A percentile compares a stretch with the other conserved stretches of the same genome.
Conservation (phyloP, 2,888 invertebrate species). For the Alcis repandata region DNA sequence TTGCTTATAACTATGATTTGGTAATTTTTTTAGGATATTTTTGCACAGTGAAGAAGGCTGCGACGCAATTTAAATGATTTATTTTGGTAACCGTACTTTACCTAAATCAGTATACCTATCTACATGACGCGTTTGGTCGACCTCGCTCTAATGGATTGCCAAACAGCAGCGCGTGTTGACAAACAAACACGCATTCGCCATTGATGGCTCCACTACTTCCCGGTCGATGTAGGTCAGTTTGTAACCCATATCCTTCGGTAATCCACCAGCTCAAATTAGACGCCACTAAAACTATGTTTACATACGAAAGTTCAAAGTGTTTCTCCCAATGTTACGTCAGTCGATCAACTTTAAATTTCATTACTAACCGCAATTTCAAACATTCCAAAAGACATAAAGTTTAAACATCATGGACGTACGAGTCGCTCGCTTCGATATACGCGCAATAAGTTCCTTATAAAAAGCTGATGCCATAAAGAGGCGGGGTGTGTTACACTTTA, state of each 20-base stretch:
- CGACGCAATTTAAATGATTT: not conserved
- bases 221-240: slow-evolving; percentile 51
- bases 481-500: slow-evolving; percentile 31
- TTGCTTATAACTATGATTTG: too few relatives aligned
- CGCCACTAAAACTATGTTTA: slow-evolving; percentile 44
- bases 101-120: not conserved
- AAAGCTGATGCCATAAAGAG: slow-evolving; percentile 19
- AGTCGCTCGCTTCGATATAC: not conserved
- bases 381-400: slow-evolving; percentile 17
- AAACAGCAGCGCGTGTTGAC: slow-evolving; percentile 70
- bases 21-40: too few relatives aligned
- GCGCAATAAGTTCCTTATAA: slow-evolving; percentile 7
- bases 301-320: slow-evolving; percentile 40
- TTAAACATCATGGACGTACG: slow-evolving; percentile 16
- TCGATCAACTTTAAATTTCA: slow-evolving; percentile 28
- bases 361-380: slow-evolving; percentile 25
- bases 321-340: slow-evolving; percentile 25
- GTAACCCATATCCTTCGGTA: slow-evolving; percentile 50
- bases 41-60: too few relatives aligned
- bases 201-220: slow-evolving; percentile 51
- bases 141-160: slow-evolving; percentile 77
- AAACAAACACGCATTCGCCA: slow-evolving; percentile 52
- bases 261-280: slow-evolving; percentile 46
- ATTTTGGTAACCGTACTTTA: not conserved
- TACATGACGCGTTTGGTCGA: slow-evolving; percentile 47